These are phyloP conservation scores for Otus sunia DNA, from an alignment of 2,113 vertebrate genomes.

Conservation along the genomic window DNA sequence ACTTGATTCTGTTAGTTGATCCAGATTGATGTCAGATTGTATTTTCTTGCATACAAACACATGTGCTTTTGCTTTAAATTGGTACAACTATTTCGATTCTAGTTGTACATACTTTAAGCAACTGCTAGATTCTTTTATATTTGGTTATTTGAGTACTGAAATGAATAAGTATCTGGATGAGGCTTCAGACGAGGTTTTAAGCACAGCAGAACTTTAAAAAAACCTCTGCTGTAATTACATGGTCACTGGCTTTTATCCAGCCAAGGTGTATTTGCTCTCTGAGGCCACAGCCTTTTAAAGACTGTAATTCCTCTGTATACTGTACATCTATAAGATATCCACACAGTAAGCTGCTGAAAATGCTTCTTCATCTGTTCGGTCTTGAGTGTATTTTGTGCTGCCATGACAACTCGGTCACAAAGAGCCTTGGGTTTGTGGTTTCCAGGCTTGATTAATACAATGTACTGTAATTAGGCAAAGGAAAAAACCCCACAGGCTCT, in stretches of 20 bases:
- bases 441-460: constrained; percentile 10
- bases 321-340: rapidly evolving
- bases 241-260: neutral
- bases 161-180: neutral
- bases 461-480: constrained; percentile 9
- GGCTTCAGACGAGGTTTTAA: neutral
- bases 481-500: neutral
- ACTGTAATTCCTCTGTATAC: neutral
- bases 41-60: constrained; percentile 55
- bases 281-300: neutral
- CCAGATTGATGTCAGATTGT: constrained; percentile 51
- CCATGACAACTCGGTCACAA: neutral
- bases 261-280: neutral
- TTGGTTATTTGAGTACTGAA: neutral
- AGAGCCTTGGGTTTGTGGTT: neutral
- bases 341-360: neutral
- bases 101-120: constrained; percentile 51
- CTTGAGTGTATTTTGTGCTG: neutral
- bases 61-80: constrained; percentile 61
- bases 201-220: neutral
- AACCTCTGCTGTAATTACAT: neutral
- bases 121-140: neutral
- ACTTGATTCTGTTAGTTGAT: constrained; percentile 58
- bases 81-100: constrained; percentile 18
- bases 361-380: neutral